Evolutionary conservation across 30 jellyfish, hydroid and myxozoan species (phyloP), one percentile per base, ranked within the genome.

Genomic region (Hydra vulgaris): DNA sequence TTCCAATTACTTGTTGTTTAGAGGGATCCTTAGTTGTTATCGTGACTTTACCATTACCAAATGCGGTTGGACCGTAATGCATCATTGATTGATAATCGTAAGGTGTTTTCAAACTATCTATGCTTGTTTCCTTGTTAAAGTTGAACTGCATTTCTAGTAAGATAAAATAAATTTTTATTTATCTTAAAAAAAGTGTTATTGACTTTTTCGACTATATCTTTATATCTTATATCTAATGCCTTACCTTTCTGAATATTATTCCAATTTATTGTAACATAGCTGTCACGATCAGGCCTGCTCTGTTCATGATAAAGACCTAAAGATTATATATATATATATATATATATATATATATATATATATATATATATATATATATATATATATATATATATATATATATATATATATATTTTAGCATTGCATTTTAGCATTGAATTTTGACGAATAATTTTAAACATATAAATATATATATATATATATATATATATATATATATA

Each of bases 51-150:
- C 96, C 96, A 18, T 88, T 54, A 70, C 96, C 96, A 56, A 87
- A 87, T 7, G 91, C 96, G 17, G 88, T 81, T 71, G 81, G 61
- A 7, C 96, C 96, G 74, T 86, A 86, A 68, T 86, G 95, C 89
- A 86, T 86, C 70, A 86, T 82, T 76, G 89, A 78, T 81, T 54
- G 66, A 79, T 76, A 87, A 66, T 87, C 96, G 68, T 87, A 87
- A 0, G 90, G 90, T 8, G 83, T 86, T 55, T 83, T 78, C 96
- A 87, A 40, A 12, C 61, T 40, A 12, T 40, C 12, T 40, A 40
- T 12, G 61, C 61, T 40, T 40, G 61, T 3, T 40, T 40, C 92
- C 83, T 87, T 87, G 22, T 78, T 27, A 78, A 87, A 87, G 74
- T 87, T 87, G 85, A 81, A 79, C 26, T 61, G 82, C 88, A 82